Evolutionary conservation across 2,113 vertebrate genomes (phyloP).

Genomic region (Dicaeum eximium): DNA sequence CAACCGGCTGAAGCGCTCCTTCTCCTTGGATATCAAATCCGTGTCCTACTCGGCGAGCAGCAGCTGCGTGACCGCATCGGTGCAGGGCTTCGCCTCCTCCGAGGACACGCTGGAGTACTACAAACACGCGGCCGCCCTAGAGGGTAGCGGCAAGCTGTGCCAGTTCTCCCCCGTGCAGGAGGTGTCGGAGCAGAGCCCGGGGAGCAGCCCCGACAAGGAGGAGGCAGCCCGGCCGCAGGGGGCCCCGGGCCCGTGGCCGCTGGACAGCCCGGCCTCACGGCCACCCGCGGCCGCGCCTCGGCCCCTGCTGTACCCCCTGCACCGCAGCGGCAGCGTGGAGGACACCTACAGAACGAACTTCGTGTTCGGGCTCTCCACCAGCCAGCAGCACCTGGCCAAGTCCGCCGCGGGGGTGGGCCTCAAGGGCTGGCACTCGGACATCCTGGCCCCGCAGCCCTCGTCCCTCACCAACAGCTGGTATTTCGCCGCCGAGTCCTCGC

Average conservation of each 20-base stretch:
- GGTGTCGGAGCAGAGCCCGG: constrained; percentile 88
- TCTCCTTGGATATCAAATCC: constrained; percentile 90
- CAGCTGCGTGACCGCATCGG: neutral
- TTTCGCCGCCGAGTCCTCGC: constrained; percentile 81
- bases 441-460: constrained; percentile 80
- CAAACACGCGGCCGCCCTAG: constrained; percentile 75
- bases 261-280: constrained; percentile 55
- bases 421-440: constrained; percentile 94
- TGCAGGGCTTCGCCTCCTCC: constrained; percentile 60
- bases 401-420: constrained; percentile 72
- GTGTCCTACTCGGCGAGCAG: constrained; percentile 67
- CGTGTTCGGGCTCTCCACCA: constrained; percentile 83
- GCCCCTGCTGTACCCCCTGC: constrained; percentile 69
- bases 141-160: constrained; percentile 78
- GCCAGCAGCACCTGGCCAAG: constrained; percentile 86
- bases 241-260: constrained; percentile 9
- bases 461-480: constrained; percentile 85
- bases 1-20: constrained; percentile 86
- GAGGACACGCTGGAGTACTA: constrained; percentile 79
- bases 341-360: constrained; percentile 78
- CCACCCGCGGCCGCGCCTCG: constrained; percentile 35
- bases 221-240: constrained; percentile 39
- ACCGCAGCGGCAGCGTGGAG: constrained; percentile 88
- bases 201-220: constrained; percentile 84
- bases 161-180: constrained; percentile 93